A percentile compares a stretch with the other conserved stretches of the same genome.
phyloP scores from a whole-genome alignment of 92 coral and sea anemone species.

The Zoanthus sansibaricus region DNA sequence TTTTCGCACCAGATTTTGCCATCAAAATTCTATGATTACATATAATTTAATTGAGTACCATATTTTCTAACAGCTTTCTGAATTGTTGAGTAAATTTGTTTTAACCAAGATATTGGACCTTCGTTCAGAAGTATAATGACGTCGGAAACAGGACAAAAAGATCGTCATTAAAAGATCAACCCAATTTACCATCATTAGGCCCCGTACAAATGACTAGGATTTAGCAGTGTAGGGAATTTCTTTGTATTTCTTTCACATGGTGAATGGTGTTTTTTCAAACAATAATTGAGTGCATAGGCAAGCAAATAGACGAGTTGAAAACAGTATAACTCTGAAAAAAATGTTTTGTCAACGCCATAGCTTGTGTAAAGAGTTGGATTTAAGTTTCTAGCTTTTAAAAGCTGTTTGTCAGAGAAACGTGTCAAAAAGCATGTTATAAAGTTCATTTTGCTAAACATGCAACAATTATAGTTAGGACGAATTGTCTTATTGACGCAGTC shows the following conservation, averaged over 20 bases:
- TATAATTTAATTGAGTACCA: background rate
- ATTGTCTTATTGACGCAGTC: too few relatives aligned
- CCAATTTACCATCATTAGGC: background rate
- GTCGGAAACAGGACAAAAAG: background rate
- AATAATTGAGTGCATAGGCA: too few relatives aligned
- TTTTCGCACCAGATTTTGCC: background rate
- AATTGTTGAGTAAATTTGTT: slow-evolving; percentile 13
- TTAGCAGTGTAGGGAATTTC: background rate
- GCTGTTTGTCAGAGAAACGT: too few relatives aligned
- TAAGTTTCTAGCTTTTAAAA: too few relatives aligned
- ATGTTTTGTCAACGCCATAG: too few relatives aligned
- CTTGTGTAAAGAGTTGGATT: too few relatives aligned
- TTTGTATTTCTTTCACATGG: background rate
- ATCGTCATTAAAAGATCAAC: slow-evolving; percentile 13
- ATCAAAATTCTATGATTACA: background rate
- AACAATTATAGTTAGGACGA: too few relatives aligned
- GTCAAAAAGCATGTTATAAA: too few relatives aligned
- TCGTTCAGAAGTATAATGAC: slow-evolving; percentile 19
- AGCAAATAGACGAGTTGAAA: too few relatives aligned
- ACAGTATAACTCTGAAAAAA: too few relatives aligned
- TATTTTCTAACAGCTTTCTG: background rate
- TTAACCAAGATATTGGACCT: background rate
- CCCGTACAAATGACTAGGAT: background rate
- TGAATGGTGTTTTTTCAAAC: too few relatives aligned
- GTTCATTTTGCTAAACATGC: too few relatives aligned